Base-by-base conservation (phyloP, 2,888 invertebrate species). In the Scaptomyza cyrtandrae region DNA sequence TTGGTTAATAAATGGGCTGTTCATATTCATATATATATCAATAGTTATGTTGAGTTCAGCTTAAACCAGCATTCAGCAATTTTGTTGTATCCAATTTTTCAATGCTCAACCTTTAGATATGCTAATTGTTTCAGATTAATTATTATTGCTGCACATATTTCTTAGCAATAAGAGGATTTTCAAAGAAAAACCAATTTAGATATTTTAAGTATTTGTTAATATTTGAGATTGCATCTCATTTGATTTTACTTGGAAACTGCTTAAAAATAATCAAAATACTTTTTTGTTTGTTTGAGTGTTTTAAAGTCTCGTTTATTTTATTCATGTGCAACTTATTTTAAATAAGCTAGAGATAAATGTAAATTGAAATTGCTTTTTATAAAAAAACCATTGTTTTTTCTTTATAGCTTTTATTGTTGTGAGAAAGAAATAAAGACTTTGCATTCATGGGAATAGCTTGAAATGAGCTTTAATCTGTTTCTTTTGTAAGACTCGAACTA, bases 1-100 rank as follows among this genome's bases (percentile, higher is more conserved):
- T 31, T 46, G 24, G 54, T 49, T 73, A 73, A 75, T 64, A 77
- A 77, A 72, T 77, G 73, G 50, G 37, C 58, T 27, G 39, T 50
- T 44, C 76, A 59, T 54, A 54, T 59, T 59, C 33, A 49, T 60
- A 55, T 58, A 53, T 24, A 24, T 24, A 24, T 24, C 24, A 24
- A 24, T 24, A 24, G 24, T 24, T 3, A 58, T 1, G 19, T 19
- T 19, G 19, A 19, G 19, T 19, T 19, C 19, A 19, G 19, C 19
- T 19, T 1, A 68, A 45, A 41, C 16, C 13, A 41, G 31, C 57
- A 19, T 43, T 19, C 44, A 56, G 41, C 39, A 63, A 35, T 24
- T 4, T 14, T n/a, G 35, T 19, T 49, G 33, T 19, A 5, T 16
- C 33, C 67, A 48, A 46, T 60, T 37, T 61, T 50, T 60, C 31